Percentiles rank a stretch among this genome's conserved stretches.
phyloP scores from a whole-genome alignment of 1,140 invertebrate species.

The Antheraea mylitta region DNA sequence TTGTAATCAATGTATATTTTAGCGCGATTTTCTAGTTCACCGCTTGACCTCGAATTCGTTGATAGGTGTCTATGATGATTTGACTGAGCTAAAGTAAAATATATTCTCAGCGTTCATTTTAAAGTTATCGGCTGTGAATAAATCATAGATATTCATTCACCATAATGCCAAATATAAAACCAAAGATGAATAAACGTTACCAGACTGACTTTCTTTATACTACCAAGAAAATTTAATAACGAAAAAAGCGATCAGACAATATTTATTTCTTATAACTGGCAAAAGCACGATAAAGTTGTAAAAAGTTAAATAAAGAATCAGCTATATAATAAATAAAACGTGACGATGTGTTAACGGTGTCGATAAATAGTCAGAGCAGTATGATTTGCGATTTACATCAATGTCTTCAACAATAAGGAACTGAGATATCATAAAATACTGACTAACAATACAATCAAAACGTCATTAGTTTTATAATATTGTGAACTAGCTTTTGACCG shows the following conservation, averaged over 20 bases:
- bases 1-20: background rate
- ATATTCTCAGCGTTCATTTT: too few relatives aligned
- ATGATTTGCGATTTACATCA: background rate
- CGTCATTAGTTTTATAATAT: too few relatives aligned
- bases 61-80: too few relatives aligned
- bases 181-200: background rate
- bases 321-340: constrained; percentile 10
- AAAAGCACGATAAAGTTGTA: constrained; percentile 17
- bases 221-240: background rate
- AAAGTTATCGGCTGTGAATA: too few relatives aligned
- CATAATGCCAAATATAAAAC: background rate
- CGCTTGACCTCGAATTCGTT: background rate
- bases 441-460: too few relatives aligned
- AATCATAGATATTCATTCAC: background rate
- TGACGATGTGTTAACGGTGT: constrained; percentile 12
- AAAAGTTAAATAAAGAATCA: constrained; percentile 16
- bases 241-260: constrained; percentile 8
- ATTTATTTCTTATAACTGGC: constrained; percentile 14
- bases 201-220: background rate
- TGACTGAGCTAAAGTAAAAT: too few relatives aligned
- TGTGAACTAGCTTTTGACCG: too few relatives aligned
- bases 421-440: background rate
- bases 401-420: background rate
- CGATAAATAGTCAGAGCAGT: background rate
- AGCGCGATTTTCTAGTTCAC: background rate